A percentile compares a stretch with the other conserved stretches of the same genome.
phyloP scores from a whole-genome alignment of 2,888 invertebrate genomes.

The Andrena camellia region DNA sequence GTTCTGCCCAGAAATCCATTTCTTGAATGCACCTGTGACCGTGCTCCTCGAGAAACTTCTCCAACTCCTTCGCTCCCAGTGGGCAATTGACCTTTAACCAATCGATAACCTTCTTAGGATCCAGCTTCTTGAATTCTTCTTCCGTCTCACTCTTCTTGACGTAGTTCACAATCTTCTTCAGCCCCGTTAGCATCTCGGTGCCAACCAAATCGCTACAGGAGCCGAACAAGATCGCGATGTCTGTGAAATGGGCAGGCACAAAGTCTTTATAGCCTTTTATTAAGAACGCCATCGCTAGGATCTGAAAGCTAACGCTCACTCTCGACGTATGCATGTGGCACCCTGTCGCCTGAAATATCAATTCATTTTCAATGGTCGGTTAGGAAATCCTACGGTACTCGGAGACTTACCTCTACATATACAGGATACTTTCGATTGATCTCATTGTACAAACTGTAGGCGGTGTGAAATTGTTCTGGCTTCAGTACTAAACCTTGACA shows the following conservation, averaged over 20 bases:
- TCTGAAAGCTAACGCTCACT: constrained; percentile 87
- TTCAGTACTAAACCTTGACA: constrained; percentile 83
- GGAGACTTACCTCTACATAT: constrained; percentile 5
- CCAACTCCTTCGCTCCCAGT: constrained; percentile 85
- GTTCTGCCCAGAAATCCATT: constrained; percentile 89
- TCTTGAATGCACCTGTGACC: constrained; percentile 90
- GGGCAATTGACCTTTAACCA: constrained; percentile 88
- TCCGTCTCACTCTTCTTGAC: constrained; percentile 85
- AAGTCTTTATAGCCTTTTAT: constrained; percentile 87
- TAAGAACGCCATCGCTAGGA: constrained; percentile 87
- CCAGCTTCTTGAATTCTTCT: constrained; percentile 86
- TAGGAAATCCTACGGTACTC: neutral
- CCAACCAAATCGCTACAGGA: constrained; percentile 90
- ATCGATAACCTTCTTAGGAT: constrained; percentile 86
- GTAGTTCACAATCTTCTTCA: constrained; percentile 85
- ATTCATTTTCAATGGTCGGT: neutral
- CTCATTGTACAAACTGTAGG: constrained; percentile 59
- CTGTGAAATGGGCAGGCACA: constrained; percentile 88
- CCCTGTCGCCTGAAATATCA: constrained; percentile 29
- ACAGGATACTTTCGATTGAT: constrained; percentile 28
- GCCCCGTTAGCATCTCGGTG: constrained; percentile 89
- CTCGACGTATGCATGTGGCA: constrained; percentile 85
- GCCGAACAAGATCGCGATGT: constrained; percentile 89
- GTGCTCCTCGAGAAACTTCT: constrained; percentile 88
- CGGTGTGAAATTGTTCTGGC: constrained; percentile 71